phyloP scores from a whole-genome alignment of 2,113 vertebrate genomes.

The Alligator mississippiensis region DNA sequence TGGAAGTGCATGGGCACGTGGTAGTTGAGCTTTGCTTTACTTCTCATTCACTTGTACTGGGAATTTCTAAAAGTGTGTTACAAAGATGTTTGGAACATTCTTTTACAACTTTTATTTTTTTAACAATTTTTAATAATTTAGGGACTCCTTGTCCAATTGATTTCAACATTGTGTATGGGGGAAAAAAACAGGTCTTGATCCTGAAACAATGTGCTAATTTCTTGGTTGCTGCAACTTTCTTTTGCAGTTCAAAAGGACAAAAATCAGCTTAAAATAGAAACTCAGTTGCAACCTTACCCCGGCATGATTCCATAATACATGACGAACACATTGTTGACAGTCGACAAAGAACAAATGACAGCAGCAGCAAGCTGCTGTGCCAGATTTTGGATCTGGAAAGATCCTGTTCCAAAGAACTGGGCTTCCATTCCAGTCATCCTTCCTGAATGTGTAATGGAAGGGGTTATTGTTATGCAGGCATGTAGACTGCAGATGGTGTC shows the following conservation, averaged over 20 bases:
- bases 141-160: neutral
- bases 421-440: neutral
- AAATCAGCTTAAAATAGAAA: neutral
- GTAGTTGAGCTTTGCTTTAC: neutral
- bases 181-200: neutral
- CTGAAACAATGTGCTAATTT: neutral
- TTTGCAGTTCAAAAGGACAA: neutral
- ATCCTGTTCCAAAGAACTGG: neutral
- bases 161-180: neutral
- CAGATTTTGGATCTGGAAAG: neutral
- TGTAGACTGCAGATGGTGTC: neutral
- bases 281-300: neutral
- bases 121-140: neutral
- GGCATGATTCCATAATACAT: neutral
- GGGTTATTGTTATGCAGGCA: neutral
- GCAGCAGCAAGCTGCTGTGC: neutral
- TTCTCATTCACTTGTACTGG: neutral
- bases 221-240: neutral
- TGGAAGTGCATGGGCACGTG: neutral
- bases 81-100: too few species aligned
- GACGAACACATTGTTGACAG: neutral
- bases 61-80: too few species aligned
- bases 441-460: neutral
- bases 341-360: neutral
- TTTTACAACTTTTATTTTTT: too few species aligned